A percentile compares a stretch with the other conserved stretches of the same genome.
Conservation (phyloP, 2,797 vertebrate species). For the Hydrophis major region DNA sequence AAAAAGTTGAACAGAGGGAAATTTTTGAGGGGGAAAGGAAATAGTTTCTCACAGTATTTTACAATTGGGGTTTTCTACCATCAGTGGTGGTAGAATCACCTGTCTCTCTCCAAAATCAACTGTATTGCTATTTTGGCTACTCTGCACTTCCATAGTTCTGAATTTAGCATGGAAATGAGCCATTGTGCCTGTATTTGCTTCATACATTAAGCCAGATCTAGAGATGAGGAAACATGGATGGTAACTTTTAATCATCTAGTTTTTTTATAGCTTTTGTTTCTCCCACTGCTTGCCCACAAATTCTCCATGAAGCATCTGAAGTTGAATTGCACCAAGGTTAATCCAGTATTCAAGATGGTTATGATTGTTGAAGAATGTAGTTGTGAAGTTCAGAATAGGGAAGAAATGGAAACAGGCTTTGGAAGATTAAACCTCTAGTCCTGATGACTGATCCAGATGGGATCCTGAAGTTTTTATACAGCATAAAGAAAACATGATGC, state of each 20-base stretch:
- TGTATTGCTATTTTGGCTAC: background rate
- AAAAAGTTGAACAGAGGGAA: background rate
- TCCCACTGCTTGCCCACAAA: slow-evolving; percentile 72
- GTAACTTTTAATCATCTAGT: background rate
- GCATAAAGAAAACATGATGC: background rate
- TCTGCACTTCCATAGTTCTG: background rate
- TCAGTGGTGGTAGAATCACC: too few species aligned
- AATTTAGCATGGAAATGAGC: background rate
- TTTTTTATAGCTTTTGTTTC: slow-evolving; percentile 51
- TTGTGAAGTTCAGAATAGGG: slow-evolving; percentile 63
- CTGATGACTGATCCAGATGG: background rate
- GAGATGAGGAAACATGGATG: background rate
- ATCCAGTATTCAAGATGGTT: slow-evolving; percentile 67
- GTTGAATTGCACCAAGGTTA: slow-evolving; percentile 69
- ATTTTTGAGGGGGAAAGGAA: background rate
- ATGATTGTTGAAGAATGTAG: slow-evolving; percentile 77
- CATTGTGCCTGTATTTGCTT: background rate
- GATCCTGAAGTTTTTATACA: background rate
- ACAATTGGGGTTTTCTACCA: background rate
- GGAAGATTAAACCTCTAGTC: too few species aligned
- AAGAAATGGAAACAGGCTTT: background rate
- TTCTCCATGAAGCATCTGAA: slow-evolving; percentile 65
- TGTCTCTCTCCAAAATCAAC: background rate
- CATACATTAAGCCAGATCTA: background rate
- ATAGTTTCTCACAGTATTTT: background rate